Percentiles rank a stretch among this genome's conserved stretches.
phyloP scores from a whole-genome alignment of 2,888 invertebrate species.

The Apamea epomidion region DNA sequence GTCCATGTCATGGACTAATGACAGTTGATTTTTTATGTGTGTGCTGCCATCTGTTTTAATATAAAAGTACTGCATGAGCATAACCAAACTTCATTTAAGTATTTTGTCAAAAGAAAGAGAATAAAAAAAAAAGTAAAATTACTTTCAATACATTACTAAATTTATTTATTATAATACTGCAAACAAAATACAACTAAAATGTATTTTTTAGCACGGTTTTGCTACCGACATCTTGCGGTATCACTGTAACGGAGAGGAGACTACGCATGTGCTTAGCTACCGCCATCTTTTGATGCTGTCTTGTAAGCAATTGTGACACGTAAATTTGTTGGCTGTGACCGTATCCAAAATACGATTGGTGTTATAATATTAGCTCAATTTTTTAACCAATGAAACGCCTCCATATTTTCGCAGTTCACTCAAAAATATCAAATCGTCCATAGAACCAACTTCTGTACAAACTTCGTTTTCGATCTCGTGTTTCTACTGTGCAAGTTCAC shows the following conservation, averaged over 20 bases:
- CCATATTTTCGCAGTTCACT: neutral
- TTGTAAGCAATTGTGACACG: constrained; percentile 55
- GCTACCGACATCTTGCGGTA: constrained; percentile 50
- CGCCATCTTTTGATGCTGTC: constrained; percentile 47
- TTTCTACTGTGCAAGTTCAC: constrained; percentile 86
- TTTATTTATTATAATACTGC: neutral
- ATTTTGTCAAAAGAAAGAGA: neutral
- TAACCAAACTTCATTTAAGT: neutral
- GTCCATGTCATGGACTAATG: neutral
- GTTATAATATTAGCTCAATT: accelerated
- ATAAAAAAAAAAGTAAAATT: no score
- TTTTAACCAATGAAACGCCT: constrained; percentile 52
- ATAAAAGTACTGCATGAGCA: constrained; percentile 12
- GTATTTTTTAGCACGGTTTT: neutral
- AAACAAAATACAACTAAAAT: neutral
- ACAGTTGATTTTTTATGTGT: neutral
- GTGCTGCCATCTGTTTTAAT: constrained; percentile 52
- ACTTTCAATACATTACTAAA: neutral
- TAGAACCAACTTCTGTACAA: constrained; percentile 61
- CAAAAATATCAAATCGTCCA: constrained; percentile 39
- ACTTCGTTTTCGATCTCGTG: constrained; percentile 74
- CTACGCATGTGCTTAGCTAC: no score
- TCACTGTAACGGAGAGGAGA: neutral
- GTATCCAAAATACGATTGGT: constrained; percentile 54
- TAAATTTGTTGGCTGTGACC: constrained; percentile 41